Evolutionary conservation across 30 jellyfish, hydroid and myxozoan genomes (phyloP).

Genomic region (Cassiopea andromeda): DNA sequence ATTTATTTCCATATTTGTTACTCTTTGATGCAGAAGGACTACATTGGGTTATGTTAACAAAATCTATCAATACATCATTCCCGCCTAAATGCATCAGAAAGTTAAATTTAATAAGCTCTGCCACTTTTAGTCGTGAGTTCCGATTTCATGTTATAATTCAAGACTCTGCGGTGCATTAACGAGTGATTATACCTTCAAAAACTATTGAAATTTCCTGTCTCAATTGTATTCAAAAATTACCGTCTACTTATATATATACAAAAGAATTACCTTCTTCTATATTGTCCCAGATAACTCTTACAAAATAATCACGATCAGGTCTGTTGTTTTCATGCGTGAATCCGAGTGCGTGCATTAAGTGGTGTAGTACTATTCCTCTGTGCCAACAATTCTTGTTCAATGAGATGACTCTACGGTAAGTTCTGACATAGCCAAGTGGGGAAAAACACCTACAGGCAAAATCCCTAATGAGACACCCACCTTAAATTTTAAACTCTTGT

Average conservation of each 20-base stretch:
- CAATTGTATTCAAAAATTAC: neutral
- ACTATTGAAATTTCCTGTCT: neutral
- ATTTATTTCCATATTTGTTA: too few species aligned
- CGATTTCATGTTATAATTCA: too few species aligned
- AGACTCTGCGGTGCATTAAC: too few species aligned
- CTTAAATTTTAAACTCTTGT: too few species aligned
- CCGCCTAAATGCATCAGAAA: too few species aligned
- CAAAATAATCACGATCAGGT: slow-evolving; percentile 60
- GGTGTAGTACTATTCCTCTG: slow-evolving; percentile 52
- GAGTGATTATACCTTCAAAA: too few species aligned
- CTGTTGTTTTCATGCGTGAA: slow-evolving; percentile 67
- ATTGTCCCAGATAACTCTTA: slow-evolving; percentile 50
- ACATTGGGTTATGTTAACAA: too few species aligned
- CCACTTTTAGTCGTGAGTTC: too few species aligned
- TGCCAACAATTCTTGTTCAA: slow-evolving; percentile 47
- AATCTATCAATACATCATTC: too few species aligned
- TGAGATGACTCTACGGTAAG: slow-evolving; percentile 41
- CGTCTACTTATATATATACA: neutral
- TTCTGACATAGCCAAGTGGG: slow-evolving; percentile 50
- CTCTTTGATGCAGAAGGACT: too few species aligned
- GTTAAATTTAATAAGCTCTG: too few species aligned
- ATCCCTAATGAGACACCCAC: too few species aligned
- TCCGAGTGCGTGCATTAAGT: slow-evolving; percentile 58
- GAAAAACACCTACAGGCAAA: slow-evolving; percentile 39
- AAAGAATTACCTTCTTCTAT: slow-evolving; percentile 20